Conservation (phyloP, 2,797 vertebrate genomes). For the Adrianichthys oophorus region DNA sequence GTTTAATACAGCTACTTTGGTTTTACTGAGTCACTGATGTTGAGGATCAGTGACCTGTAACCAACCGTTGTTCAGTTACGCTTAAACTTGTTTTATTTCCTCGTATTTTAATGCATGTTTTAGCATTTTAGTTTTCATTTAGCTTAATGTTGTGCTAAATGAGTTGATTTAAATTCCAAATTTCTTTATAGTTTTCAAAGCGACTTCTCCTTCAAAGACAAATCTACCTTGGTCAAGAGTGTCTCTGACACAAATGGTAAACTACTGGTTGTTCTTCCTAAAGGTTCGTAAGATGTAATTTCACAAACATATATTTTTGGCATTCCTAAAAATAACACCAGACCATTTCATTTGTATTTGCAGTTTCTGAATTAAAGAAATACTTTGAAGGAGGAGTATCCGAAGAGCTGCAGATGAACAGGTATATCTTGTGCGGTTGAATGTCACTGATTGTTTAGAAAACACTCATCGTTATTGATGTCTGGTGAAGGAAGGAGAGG, state of each 20-base stretch:
- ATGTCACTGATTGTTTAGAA: neutral
- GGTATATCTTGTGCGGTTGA: conserved; percentile 71
- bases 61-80: no score
- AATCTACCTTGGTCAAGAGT: conserved; percentile 80
- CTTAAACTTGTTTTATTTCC: no score
- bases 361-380: conserved; percentile 97
- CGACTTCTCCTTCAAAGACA: conserved; percentile 79
- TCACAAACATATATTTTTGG: neutral
- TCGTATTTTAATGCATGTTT: no score
- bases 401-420: conserved; percentile 89
- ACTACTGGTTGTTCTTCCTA: conserved; percentile 86
- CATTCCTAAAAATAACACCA: no score
- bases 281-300: conserved; percentile 77
- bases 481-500: conserved; percentile 87
- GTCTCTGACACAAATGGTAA: conserved; percentile 85
- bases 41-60: no score
- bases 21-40: neutral
- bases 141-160: no score
- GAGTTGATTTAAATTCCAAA: no score
- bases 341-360: conserved; percentile 43
- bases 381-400: conserved; percentile 85
- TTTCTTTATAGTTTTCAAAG: conserved; percentile 84
- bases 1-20: neutral
- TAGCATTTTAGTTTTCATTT: no score
- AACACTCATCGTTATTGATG: neutral